Base-by-base conservation (phyloP, 37 sponge, comb jelly and placozoan species). In the Agelas oroides region DNA sequence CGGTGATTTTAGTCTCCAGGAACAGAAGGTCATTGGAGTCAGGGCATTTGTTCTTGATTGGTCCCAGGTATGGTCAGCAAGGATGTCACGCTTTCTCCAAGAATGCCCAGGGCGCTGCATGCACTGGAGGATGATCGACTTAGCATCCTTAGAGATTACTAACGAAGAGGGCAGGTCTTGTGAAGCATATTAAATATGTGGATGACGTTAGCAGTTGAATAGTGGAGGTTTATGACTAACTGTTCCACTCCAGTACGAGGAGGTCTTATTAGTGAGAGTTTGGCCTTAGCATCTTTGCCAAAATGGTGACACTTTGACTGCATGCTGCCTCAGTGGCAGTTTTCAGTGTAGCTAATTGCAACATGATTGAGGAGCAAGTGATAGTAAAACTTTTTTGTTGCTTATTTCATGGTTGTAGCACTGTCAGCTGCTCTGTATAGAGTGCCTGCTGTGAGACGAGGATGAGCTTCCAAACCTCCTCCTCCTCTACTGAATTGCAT, bases 161-260 rank as follows among this genome's bases (percentile, higher is more conserved):
- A 46, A 46, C 8, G 46, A 46, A 46, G 46, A 46, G 46, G 46
- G 46, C n/a, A n/a, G n/a, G 3, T 46, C 6, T 46, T 46, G 46
- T 66, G 25, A 34, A 33, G 33, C 30, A 24, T n/a, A 24, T n/a
- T 58, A 3, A 75, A 16, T 18, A 75, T 25, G 11, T 30, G 55
- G 31, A 24, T 56, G 1, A 75, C 75, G 11, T 75, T 75, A 24
- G 63, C 63, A n/a, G 78, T 77, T 35, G 63, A 62, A 63, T 37
- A 77, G 64, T 77, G 78, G 33, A 77, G 46, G 59, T 77, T 77
- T 30, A 60, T 36, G 19, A 60, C 62, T 24, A 77, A 61, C 34
- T 77, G 78, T 16, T 75, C 55, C 25, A 66, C 67, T 25, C 67
- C 67, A 66, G 67, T 66, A 34, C 67, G 30, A 33, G 67, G 67